A percentile compares a stretch with the other conserved stretches of the same genome.
phyloP scores from a whole-genome alignment of 2,113 vertebrate species.

The Fukomys damarensis region DNA sequence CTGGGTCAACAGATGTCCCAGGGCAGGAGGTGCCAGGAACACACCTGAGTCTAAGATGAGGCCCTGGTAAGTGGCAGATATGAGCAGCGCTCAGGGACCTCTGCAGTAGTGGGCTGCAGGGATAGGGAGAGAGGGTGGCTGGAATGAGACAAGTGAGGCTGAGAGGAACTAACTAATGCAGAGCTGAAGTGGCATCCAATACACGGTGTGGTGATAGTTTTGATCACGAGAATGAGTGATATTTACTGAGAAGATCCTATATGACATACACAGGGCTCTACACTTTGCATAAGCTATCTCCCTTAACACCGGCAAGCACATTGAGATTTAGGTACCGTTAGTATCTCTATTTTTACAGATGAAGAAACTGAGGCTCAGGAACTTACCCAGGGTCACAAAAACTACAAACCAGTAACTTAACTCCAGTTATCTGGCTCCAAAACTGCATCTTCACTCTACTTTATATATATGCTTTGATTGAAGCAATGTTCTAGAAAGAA shows the following conservation, averaged over 20 bases:
- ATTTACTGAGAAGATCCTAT: not conserved
- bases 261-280: not conserved
- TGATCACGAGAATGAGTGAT: not conserved
- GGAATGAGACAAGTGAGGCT: not conserved
- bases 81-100: not conserved
- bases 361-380: not conserved
- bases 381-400: not conserved
- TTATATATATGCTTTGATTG: not conserved
- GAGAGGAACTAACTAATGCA: not conserved
- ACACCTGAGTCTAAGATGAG: not conserved
- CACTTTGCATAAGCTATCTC: not conserved
- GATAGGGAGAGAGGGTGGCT: not conserved
- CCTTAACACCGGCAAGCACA: not conserved
- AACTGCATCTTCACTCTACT: not conserved
- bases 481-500: not conserved
- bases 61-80: not conserved
- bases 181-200: not conserved
- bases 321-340: not conserved
- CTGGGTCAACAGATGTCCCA: not conserved
- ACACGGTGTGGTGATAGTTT: not conserved
- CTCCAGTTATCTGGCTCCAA: not conserved
- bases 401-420: not conserved
- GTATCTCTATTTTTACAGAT: not conserved
- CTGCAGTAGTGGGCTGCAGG: not conserved
- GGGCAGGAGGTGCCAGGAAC: not conserved